Conservation (phyloP, 2,797 vertebrate species). For the Peromyscus attwateri region DNA sequence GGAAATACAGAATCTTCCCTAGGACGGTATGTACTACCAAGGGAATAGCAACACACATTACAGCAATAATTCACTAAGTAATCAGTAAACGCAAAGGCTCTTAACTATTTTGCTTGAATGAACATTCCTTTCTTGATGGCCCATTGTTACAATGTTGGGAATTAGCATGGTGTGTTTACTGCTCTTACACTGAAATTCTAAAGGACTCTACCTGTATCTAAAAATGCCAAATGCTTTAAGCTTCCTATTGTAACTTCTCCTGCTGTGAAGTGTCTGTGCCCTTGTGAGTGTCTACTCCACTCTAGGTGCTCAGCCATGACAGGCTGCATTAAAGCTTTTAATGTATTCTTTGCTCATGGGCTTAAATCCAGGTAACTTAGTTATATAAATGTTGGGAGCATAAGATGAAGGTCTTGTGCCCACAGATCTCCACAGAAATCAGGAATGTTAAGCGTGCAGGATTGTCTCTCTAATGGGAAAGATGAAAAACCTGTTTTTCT, state of each 20-base stretch:
- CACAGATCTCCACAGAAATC: neutral
- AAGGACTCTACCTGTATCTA: neutral
- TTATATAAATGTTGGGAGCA: neutral
- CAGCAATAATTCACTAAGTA: neutral
- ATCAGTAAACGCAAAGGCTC: neutral
- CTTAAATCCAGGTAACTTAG: neutral
- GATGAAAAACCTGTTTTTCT: neutral
- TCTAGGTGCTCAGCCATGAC: neutral
- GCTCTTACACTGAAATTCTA: neutral
- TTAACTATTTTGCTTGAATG: slow-evolving; percentile 1
- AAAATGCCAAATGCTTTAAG: neutral
- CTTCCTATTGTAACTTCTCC: neutral
- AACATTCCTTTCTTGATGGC: neutral
- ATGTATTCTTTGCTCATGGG: neutral
- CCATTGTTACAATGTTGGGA: neutral
- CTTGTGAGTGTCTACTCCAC: neutral
- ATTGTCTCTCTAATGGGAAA: neutral
- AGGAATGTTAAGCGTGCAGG: neutral
- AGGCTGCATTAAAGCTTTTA: neutral
- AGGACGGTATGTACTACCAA: neutral
- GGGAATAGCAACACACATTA: neutral
- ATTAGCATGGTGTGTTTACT: neutral
- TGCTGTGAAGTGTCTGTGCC: neutral
- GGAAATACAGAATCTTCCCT: neutral
- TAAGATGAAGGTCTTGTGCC: neutral